Evolutionary conservation across 2,113 vertebrate genomes (phyloP).

Genomic region (Anhinga rufa): DNA sequence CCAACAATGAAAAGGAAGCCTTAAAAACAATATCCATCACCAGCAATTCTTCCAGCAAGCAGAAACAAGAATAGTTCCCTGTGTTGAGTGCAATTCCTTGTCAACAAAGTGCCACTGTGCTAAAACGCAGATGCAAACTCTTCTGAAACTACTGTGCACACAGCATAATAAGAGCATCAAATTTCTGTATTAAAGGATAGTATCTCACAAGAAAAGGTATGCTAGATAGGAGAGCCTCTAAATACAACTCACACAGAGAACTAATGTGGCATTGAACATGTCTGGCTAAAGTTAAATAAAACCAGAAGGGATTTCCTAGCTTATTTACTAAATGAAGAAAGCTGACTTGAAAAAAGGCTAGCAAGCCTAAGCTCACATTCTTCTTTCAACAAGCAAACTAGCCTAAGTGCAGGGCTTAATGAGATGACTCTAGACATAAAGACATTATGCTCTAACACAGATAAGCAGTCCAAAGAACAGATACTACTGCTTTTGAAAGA

Average conservation of each 20-base stretch:
- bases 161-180: background rate
- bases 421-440: background rate
- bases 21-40: background rate
- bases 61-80: background rate
- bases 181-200: background rate
- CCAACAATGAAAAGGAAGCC: background rate
- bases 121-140: background rate
- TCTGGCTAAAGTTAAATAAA: background rate
- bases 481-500: background rate
- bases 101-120: conserved; percentile 21
- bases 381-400: background rate
- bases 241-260: background rate
- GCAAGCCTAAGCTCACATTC: background rate
- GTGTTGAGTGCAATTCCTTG: background rate
- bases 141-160: background rate
- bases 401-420: background rate
- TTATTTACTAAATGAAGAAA: background rate
- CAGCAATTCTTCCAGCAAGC: background rate
- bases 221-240: background rate
- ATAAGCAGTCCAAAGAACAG: conserved; percentile 42
- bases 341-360: background rate
- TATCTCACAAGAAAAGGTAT: background rate
- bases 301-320: background rate
- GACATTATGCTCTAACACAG: background rate
- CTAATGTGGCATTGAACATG: background rate